These are phyloP conservation scores for Catamblyrhynchus diadema DNA, from an alignment of 2,797 vertebrate genomes.

Conservation along the genomic window DNA sequence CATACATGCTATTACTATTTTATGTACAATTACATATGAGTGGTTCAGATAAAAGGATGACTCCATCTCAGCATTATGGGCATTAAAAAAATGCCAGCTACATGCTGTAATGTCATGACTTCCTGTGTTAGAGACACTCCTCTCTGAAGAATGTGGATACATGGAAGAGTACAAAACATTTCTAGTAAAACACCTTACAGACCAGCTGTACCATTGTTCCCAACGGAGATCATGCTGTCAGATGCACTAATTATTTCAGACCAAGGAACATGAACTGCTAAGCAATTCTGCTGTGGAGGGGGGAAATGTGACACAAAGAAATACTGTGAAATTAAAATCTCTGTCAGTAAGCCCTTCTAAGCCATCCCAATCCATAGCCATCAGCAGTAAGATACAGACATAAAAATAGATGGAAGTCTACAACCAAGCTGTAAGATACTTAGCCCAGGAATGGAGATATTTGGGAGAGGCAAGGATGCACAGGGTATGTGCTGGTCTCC, in stretches of 20 bases:
- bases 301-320: not conserved
- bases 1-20: not conserved
- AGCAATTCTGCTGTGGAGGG: rapidly evolving
- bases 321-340: not conserved
- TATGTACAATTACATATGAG: not conserved
- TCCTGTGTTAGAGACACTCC: conserved; percentile 35
- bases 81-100: conserved; percentile 27
- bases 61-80: not conserved
- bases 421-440: not conserved
- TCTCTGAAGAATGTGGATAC: conserved; percentile 10
- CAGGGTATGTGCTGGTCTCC: not conserved
- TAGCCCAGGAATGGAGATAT: not conserved
- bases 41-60: conserved; percentile 1
- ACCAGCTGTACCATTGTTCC: not conserved
- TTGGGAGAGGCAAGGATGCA: not conserved
- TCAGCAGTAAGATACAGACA: not conserved
- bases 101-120: not conserved
- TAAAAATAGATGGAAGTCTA: not conserved
- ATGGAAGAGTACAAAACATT: conserved; percentile 4
- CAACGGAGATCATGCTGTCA: not conserved
- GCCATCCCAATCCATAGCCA: not conserved
- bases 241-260: not conserved
- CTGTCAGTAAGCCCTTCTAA: not conserved
- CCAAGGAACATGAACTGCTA: not conserved
- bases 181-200: not conserved